A percentile compares a stretch with the other conserved stretches of the same genome.
Evolutionary conservation across 2,888 invertebrate species (phyloP).

Genomic region (Halictus quadricinctus): DNA sequence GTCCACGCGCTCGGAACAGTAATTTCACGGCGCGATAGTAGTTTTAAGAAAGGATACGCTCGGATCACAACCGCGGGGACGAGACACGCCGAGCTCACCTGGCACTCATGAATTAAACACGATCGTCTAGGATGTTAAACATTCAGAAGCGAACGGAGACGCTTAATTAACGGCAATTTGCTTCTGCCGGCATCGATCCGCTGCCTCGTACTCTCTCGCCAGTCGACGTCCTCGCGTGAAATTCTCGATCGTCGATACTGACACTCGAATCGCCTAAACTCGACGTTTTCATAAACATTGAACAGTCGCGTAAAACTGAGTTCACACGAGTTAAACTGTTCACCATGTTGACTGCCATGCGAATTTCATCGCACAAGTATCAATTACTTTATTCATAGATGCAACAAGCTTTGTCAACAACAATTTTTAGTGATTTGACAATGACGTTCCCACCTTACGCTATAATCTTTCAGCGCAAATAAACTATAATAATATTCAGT

Average conservation of each 20-base stretch:
- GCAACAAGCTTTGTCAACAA: background rate
- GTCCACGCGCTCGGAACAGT: background rate
- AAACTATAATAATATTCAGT: no score
- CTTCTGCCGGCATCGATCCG: slow-evolving; percentile 24
- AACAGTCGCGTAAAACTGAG: background rate
- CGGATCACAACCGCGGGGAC: background rate
- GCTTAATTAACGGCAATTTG: slow-evolving; percentile 27
- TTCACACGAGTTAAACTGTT: background rate
- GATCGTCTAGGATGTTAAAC: slow-evolving; percentile 32
- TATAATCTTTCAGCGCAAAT: no score
- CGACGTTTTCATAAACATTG: background rate
- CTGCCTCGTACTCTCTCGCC: background rate
- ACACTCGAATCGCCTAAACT: slow-evolving; percentile 24
- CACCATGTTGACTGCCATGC: background rate
- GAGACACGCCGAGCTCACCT: slow-evolving; percentile 9
- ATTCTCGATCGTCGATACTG: slow-evolving; percentile 27
- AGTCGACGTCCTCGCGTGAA: background rate
- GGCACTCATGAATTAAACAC: slow-evolving; percentile 41
- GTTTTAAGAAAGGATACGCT: slow-evolving; percentile 1
- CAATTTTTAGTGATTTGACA: background rate
- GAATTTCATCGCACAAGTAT: background rate
- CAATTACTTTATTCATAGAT: background rate
- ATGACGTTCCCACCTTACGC: no score
- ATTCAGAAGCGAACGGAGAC: background rate
- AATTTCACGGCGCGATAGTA: background rate